Percentiles rank a stretch among this genome's conserved stretches.
Evolutionary conservation across 2,888 invertebrate genomes (phyloP).

Genomic region (Callosobruchus maculatus): DNA sequence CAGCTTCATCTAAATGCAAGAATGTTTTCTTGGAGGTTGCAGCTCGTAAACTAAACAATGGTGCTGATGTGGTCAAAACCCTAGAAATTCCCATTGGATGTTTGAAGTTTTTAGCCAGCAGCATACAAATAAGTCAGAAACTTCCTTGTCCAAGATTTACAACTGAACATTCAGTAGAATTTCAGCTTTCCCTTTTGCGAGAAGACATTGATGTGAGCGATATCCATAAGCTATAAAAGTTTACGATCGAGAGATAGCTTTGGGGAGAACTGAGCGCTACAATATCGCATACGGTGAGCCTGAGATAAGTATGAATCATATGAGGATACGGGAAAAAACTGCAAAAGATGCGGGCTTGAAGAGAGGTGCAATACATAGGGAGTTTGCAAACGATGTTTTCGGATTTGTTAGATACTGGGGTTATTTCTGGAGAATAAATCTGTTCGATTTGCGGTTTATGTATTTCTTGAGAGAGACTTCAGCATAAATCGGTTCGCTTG

Average conservation of each 20-base stretch:
- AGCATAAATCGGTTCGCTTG: background rate
- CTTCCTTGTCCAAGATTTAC: background rate
- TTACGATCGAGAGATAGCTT: background rate
- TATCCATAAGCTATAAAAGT: background rate
- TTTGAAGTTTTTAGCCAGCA: background rate
- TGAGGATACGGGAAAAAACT: background rate
- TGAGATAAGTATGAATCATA: background rate
- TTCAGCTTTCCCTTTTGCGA: background rate
- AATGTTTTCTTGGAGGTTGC: too few relatives aligned
- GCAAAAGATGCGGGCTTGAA: background rate
- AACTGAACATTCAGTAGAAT: background rate
- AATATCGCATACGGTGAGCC: background rate
- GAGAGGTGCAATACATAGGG: background rate
- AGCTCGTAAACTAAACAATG: too few relatives aligned
- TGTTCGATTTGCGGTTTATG: background rate
- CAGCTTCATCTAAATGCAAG: too few relatives aligned
- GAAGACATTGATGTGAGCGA: background rate
- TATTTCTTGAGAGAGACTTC: background rate
- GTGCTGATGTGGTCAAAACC: too few relatives aligned
- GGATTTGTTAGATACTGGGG: background rate
- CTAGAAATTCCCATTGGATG: too few relatives aligned
- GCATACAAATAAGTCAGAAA: background rate
- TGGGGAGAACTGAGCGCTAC: background rate
- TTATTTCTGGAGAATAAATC: background rate
- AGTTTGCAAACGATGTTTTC: background rate